A percentile compares a stretch with the other conserved stretches of the same genome.
Evolutionary conservation across 1,140 invertebrate genomes (phyloP).

Genomic region (Bursaphelenchus mucronatus): DNA sequence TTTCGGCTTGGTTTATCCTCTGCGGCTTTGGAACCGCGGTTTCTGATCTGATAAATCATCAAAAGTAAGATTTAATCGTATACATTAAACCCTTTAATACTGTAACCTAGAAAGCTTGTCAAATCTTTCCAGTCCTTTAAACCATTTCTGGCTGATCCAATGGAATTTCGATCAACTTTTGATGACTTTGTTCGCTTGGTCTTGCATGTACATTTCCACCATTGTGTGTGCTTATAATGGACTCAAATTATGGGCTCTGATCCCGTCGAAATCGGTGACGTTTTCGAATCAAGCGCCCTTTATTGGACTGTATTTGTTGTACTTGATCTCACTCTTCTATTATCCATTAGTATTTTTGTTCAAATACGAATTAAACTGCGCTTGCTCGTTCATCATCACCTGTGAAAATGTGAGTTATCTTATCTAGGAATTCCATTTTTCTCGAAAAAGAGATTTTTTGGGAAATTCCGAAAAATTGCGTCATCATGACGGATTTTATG

Average conservation of each 20-base stretch:
- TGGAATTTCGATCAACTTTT: conserved; percentile 56
- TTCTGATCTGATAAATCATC: conserved; percentile 26
- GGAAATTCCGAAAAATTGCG: too few relatives aligned
- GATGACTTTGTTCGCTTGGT: conserved; percentile 47
- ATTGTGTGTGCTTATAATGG: conserved; percentile 38
- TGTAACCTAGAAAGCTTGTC: background rate
- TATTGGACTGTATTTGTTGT: conserved; percentile 36
- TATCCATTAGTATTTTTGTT: conserved; percentile 53
- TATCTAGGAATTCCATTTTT: background rate
- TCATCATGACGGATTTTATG: too few relatives aligned
- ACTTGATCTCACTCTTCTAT: conserved; percentile 50
- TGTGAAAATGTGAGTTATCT: conserved; percentile 57
- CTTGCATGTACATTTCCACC: conserved; percentile 55
- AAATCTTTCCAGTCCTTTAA: conserved; percentile 41
- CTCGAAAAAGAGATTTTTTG: too few relatives aligned
- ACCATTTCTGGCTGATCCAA: conserved; percentile 53
- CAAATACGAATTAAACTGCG: conserved; percentile 45
- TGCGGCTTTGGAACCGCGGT: conserved; percentile 33
- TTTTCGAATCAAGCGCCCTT: conserved; percentile 30
- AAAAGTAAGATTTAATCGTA: conserved; percentile 21
- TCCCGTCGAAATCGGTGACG: conserved; percentile 34
- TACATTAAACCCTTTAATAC: conserved; percentile 12
- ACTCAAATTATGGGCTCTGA: conserved; percentile 40
- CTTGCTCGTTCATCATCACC: conserved; percentile 60
- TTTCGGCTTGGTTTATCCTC: conserved; percentile 45